Evolutionary conservation across 2,797 vertebrate genomes (phyloP).

Genomic region (Poecilia velifera): DNA sequence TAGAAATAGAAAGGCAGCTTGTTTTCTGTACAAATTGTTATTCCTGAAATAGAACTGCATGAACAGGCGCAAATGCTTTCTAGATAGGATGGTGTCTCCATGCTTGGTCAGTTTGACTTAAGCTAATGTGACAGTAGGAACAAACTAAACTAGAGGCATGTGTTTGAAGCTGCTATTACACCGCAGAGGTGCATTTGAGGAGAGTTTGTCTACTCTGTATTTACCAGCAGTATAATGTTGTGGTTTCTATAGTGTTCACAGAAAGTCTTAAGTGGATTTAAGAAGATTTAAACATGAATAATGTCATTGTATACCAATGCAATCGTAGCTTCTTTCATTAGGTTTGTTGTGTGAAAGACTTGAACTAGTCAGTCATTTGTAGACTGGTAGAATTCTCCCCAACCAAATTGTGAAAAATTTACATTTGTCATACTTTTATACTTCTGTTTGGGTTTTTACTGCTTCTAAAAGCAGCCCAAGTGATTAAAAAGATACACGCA

Average conservation of each 20-base stretch:
- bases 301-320: not conserved
- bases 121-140: constrained; percentile 60
- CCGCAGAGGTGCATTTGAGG: constrained; percentile 52
- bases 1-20: not conserved
- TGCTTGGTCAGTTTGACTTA: constrained; percentile 55
- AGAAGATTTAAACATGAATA: not conserved
- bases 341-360: not conserved
- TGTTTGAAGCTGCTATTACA: constrained; percentile 51
- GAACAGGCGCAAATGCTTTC: constrained; percentile 38
- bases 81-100: constrained; percentile 35
- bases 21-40: constrained; percentile 1
- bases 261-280: not conserved
- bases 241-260: not conserved
- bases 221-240: not conserved
- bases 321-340: not conserved
- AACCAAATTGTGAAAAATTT: not conserved
- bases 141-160: constrained; percentile 51
- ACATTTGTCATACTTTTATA: not conserved
- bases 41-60: constrained; percentile 15
- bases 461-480: too few relatives aligned
- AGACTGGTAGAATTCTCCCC: not conserved
- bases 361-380: not conserved
- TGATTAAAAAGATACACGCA: too few relatives aligned
- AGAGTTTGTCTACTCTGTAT: constrained; percentile 39
- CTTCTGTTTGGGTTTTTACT: too few relatives aligned